A percentile compares a stretch with the other conserved stretches of the same genome.
Evolutionary conservation across 2,888 invertebrate species (phyloP).

Genomic region (Melanostoma scalare): DNA sequence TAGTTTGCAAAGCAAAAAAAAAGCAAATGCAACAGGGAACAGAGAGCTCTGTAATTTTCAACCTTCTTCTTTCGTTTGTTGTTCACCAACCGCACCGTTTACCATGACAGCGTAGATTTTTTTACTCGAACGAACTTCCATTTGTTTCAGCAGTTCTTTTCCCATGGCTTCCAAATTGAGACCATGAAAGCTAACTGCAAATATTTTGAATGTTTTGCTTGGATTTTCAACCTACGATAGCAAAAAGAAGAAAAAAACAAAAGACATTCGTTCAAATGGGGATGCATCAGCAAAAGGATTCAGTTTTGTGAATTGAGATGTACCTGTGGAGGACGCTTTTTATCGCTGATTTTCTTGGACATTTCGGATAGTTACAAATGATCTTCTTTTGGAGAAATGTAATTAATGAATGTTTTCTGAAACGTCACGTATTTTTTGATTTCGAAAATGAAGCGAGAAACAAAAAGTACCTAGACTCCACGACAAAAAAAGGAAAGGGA

Average conservation of each 20-base stretch:
- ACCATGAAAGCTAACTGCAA: slow-evolving; percentile 52
- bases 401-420: slow-evolving; percentile 51
- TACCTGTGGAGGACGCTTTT: slow-evolving; percentile 19
- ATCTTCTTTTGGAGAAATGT: slow-evolving; percentile 22
- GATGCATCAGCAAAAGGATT: slow-evolving; percentile 20
- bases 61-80: slow-evolving; percentile 23
- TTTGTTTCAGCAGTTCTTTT: slow-evolving; percentile 16
- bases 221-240: neutral
- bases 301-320: slow-evolving; percentile 24
- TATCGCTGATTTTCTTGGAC: slow-evolving; percentile 28
- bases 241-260: neutral
- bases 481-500: slow-evolving; percentile 1
- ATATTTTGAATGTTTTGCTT: slow-evolving; percentile 32
- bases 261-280: neutral
- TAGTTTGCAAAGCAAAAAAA: slow-evolving; percentile 25
- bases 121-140: slow-evolving; percentile 13
- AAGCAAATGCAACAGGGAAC: slow-evolving; percentile 3
- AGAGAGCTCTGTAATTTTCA: slow-evolving; percentile 10
- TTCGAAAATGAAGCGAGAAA: neutral
- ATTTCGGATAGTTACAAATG: slow-evolving; percentile 53
- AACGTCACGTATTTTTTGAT: slow-evolving; percentile 24
- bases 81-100: neutral
- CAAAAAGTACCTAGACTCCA: neutral
- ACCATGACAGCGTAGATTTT: slow-evolving; percentile 35
- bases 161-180: slow-evolving; percentile 21